These are phyloP conservation scores for Taxidea taxus DNA, from an alignment of 2,113 vertebrate genomes.

Conservation along the genomic window DNA sequence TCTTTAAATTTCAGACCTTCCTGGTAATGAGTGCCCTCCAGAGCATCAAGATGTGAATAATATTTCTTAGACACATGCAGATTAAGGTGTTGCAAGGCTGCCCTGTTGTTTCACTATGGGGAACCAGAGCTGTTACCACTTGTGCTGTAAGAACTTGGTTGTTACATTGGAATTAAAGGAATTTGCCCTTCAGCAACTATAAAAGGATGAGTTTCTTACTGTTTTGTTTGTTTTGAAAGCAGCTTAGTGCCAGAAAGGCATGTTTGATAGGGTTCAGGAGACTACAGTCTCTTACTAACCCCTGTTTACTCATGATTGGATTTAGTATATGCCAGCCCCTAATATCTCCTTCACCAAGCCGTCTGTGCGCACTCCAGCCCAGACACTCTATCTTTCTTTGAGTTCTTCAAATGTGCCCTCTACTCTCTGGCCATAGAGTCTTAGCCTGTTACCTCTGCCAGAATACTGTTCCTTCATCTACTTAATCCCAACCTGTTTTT, in stretches of 20 bases:
- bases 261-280: conserved; percentile 29
- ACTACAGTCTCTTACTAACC: neutral
- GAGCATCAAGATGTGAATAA: neutral
- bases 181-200: conserved; percentile 67
- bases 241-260: conserved; percentile 24
- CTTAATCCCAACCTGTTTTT: neutral
- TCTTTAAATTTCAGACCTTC: neutral
- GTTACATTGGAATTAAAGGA: conserved; percentile 64
- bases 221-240: conserved; percentile 64
- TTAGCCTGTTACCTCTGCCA: neutral
- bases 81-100: neutral
- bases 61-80: neutral
- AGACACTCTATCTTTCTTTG: neutral
- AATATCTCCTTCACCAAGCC: neutral
- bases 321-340: neutral
- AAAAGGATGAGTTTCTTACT: conserved; percentile 59
- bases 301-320: neutral
- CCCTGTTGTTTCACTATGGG: neutral
- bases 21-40: neutral
- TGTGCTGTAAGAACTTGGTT: conserved; percentile 53
- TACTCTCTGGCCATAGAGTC: neutral
- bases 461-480: neutral
- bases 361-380: neutral
- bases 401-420: neutral
- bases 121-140: conserved; percentile 41